Base-by-base conservation (phyloP, 2,888 invertebrate species). In the Parnassius smintheus region DNA sequence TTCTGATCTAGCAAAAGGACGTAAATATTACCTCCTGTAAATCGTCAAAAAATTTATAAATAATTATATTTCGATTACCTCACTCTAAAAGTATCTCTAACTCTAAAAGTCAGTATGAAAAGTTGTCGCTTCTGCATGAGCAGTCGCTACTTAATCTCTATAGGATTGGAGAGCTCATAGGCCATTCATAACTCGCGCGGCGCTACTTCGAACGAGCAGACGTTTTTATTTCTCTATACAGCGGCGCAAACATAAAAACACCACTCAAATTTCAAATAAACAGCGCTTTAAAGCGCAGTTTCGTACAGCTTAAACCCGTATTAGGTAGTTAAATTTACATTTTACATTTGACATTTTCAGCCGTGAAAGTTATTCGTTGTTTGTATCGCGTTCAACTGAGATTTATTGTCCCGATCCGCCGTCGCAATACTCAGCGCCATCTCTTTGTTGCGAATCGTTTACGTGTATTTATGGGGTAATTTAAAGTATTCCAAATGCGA, bases 261-360 rank as follows among this genome's bases (percentile, higher is more conserved):
- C 83, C 86, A 87, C 85, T 86, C 84, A 86, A 83, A 85, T 83
- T 75, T 80, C 81, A 83, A 85, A 89, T 86, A 87, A 88, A 86
- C 86, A 88, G 79, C 77, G 80, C 82, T 86, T 85, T 83, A 81
- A 80, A 86, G 82, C 84, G 80, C 80, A 82, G 80, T 83, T 80
- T 80, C 78, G 80, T 80, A 12, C 76, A 75, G 78, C 83, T 84
- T 81, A 80, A 83, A 79, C 79, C 79, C 84, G 87, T 83, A 90
- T 89, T 90, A 90, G 88, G 89, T 85, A 86, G 83, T 90, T 88
- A 88, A 88, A 89, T 90, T 89, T 88, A 88, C 89, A 89, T 88
- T 88, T 88, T 85, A 83, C 87, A 86, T 88, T 88, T 88, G 86
- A 88, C 88, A 88, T 86, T 88, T 88, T 83, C 85, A 83, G 83